phyloP scores from a whole-genome alignment of 2,797 vertebrate genomes.

The Epinephelus coioides region DNA sequence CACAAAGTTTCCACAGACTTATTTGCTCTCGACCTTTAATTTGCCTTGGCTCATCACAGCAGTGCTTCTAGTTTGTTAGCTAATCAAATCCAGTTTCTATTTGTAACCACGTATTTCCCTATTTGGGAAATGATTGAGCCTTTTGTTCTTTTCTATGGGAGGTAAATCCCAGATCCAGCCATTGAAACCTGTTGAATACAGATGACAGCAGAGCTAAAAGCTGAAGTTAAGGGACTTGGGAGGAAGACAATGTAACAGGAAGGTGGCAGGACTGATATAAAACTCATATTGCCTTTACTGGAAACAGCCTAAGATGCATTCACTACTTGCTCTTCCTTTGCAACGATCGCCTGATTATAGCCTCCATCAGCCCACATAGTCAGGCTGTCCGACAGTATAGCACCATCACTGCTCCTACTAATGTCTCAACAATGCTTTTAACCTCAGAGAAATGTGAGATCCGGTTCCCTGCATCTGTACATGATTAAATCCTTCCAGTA shows the following conservation, averaged over 20 bases:
- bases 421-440: constrained; percentile 19
- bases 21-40: constrained; percentile 18
- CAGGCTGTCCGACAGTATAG: constrained; percentile 5
- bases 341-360: background rate
- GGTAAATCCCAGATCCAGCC: background rate
- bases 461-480: background rate
- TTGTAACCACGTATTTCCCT: constrained; percentile 9
- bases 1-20: constrained; percentile 8
- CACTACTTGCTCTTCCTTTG: constrained; percentile 34
- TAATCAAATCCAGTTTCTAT: constrained; percentile 10
- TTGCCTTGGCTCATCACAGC: constrained; percentile 27
- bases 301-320: background rate
- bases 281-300: constrained; percentile 3
- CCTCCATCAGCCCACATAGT: constrained; percentile 38
- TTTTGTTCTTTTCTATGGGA: constrained; percentile 5
- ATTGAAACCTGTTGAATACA: constrained; percentile 52
- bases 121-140: background rate
- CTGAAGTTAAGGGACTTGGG: background rate
- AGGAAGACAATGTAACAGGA: constrained; percentile 49
- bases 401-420: background rate
- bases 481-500: background rate
- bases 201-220: constrained; percentile 31
- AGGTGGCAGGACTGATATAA: constrained; percentile 5
- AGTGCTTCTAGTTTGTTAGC: background rate
- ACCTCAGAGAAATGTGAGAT: constrained; percentile 10